Evolutionary conservation across 2,113 vertebrate genomes (phyloP), one percentile per base, ranked within the genome.

Genomic region (Choloepus hoffmanni): DNA sequence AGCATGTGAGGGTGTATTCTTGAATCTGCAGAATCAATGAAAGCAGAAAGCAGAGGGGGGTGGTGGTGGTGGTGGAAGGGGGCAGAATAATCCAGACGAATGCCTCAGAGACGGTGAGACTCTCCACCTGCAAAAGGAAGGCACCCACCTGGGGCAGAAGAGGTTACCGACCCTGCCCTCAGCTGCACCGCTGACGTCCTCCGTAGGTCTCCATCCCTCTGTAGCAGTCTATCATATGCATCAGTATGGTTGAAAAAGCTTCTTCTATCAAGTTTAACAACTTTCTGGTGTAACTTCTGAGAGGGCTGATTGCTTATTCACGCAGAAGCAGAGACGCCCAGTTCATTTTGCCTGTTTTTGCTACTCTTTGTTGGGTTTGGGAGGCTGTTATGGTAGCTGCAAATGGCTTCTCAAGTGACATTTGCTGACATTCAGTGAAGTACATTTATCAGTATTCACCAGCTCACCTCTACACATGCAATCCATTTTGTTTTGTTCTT

Each of bases 381-480:
- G 98, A 98, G 98, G 99, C 99, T 99, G 99, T 99, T 99, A 99
- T 98, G 99, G 99, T 98, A 98, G 99, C 99, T 99, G 99, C 98
- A 99, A 99, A 99, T 99, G 99, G 99, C 99, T 99, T 99, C 99
- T 99, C 98, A 98, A 98, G 99, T 99, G 99, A 99, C 99, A 99
- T 99, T 99, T 99, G 99, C 99, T 99, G 99, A 99, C 99, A 99
- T 99, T 99, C 99, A 99, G 98, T 98, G 98, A 98, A 99, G 99
- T 99, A 98, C 99, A 99, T 99, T 99, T 99, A 99, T 99, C 99
- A 99, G 99, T 98, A 98, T 99, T 99, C 98, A 98, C 99, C 99
- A 98, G 98, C 98, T 99, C 99, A 98, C 99, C 99, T 99, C 99
- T 98, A 97, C 98, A 98, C 96, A 98, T 98, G 99, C 99, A 99